Evolutionary conservation across 2,797 vertebrate genomes (phyloP).

Genomic region (Rhinophrynus dorsalis): DNA sequence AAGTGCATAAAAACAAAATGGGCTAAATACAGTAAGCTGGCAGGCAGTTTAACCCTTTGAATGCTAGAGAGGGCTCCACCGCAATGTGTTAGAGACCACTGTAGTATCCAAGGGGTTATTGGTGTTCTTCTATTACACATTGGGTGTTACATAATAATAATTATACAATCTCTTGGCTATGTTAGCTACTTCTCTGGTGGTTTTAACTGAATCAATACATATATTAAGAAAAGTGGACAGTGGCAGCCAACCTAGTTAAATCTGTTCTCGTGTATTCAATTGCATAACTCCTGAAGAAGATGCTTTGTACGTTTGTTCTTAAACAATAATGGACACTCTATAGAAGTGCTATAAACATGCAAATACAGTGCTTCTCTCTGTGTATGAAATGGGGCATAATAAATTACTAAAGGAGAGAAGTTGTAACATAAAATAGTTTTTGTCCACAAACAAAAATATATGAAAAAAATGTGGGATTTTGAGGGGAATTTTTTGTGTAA

Average conservation of each 20-base stretch:
- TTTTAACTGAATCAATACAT: neutral
- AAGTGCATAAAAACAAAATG: too few species aligned
- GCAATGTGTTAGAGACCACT: too few species aligned
- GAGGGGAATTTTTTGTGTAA: constrained; percentile 58
- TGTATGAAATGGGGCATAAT: constrained; percentile 1
- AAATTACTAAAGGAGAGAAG: constrained; percentile 23
- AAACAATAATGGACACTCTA: constrained; percentile 24
- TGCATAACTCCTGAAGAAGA: neutral
- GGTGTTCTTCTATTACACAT: too few species aligned
- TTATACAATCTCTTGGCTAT: constrained; percentile 2
- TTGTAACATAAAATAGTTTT: constrained; percentile 63
- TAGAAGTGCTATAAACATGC: constrained; percentile 22
- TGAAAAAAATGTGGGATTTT: constrained; percentile 60
- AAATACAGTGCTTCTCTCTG: neutral
- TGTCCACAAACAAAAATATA: constrained; percentile 57
- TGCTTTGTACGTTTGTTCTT: constrained; percentile 6
- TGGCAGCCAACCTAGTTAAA: too few species aligned
- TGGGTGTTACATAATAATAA: too few species aligned
- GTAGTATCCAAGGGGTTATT: too few species aligned
- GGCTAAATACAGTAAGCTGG: too few species aligned
- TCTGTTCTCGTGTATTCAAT: too few species aligned
- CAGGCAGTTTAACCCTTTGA: too few species aligned
- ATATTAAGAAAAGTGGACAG: too few species aligned
- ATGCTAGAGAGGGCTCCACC: too few species aligned
- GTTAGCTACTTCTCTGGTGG: neutral